phyloP scores from a whole-genome alignment of 2,797 vertebrate species.

The Sylvia borin region DNA sequence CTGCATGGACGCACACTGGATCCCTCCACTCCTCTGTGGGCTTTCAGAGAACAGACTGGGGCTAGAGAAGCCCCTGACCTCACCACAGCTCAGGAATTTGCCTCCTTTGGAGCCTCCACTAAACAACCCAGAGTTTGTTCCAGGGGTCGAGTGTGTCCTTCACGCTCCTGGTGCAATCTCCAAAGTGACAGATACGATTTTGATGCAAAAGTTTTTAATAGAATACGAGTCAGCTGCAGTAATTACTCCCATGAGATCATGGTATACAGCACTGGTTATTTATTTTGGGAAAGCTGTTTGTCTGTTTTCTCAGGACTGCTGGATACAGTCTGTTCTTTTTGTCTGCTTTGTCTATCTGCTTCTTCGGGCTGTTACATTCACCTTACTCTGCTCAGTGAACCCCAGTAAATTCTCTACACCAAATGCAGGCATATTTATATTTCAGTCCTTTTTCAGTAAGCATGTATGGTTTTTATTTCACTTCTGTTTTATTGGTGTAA shows the following conservation, averaged over 20 bases:
- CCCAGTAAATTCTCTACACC: not conserved
- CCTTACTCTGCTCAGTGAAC: not conserved
- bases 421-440: not conserved
- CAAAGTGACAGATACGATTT: not conserved
- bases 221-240: not conserved
- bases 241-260: not conserved
- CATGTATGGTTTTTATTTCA: not conserved
- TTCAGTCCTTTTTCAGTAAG: not conserved
- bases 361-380: not conserved
- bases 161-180: not conserved
- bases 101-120: not conserved
- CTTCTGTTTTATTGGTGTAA: not conserved
- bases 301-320: not conserved
- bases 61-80: not conserved
- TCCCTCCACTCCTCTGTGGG: not conserved
- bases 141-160: accelerated
- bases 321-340: not conserved
- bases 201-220: not conserved
- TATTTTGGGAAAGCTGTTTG: not conserved
- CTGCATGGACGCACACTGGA: too few species aligned
- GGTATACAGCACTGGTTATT: not conserved
- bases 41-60: not conserved
- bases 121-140: not conserved
- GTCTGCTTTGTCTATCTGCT: not conserved
- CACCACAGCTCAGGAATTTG: not conserved